phyloP scores from a whole-genome alignment of 2,113 vertebrate species.

The Anolis carolinensis region DNA sequence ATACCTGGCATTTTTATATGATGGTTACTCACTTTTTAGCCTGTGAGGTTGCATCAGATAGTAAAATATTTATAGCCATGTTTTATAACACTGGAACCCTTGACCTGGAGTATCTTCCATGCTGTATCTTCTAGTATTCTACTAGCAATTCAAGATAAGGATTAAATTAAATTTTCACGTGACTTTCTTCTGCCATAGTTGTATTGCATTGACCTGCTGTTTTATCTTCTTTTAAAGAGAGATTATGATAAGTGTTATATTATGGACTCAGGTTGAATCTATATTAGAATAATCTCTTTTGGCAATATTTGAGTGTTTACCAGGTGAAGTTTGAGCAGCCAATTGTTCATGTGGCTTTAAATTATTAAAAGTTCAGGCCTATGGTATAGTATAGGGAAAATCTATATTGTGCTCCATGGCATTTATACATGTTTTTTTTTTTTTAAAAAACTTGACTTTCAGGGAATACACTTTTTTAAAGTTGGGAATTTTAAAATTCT shows the following conservation, averaged over 20 bases:
- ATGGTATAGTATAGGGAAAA: neutral
- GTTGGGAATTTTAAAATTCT: accelerated
- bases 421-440: neutral
- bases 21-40: neutral
- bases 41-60: neutral
- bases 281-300: no score
- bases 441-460: neutral
- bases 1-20: neutral
- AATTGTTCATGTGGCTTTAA: neutral
- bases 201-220: neutral
- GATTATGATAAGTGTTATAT: no score
- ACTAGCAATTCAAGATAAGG: neutral
- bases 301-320: no score
- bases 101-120: neutral
- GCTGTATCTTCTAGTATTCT: neutral
- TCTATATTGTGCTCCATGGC: neutral
- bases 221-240: no score
- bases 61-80: neutral
- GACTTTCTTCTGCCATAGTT: neutral
- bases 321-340: no score
- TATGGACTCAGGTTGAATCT: no score
- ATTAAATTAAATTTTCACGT: neutral
- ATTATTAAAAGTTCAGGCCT: neutral
- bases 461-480: slow-evolving; percentile 31
- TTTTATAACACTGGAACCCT: neutral